Conservation (phyloP, 2,888 invertebrate species). For the Baccha elongata region DNA sequence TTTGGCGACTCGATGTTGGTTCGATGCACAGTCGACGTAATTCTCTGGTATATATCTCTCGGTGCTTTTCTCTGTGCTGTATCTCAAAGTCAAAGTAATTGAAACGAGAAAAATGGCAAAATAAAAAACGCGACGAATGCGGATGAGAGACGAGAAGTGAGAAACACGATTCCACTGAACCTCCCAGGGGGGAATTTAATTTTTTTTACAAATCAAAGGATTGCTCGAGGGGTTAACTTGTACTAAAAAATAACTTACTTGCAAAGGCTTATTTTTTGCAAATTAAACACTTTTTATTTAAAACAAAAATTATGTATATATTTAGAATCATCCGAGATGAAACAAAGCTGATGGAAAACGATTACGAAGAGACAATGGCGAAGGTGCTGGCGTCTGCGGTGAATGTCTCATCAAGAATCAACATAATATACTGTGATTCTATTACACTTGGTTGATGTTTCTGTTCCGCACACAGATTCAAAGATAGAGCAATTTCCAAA, state of each 20-base stretch:
- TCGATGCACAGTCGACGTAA: constrained; percentile 27
- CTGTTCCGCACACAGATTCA: not conserved
- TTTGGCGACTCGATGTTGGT: constrained; percentile 4
- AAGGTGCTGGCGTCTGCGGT: constrained; percentile 12
- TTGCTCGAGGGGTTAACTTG: constrained; percentile 21
- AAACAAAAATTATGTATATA: constrained; percentile 27
- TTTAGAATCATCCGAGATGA: constrained; percentile 63
- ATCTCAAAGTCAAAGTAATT: constrained; percentile 74
- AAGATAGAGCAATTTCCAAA: constrained; percentile 1
- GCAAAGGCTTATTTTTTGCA: not conserved
- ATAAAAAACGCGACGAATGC: constrained; percentile 39
- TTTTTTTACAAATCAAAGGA: constrained; percentile 31
- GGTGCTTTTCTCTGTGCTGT: constrained; percentile 39
- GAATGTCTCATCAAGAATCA: constrained; percentile 65
- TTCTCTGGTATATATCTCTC: constrained; percentile 44
- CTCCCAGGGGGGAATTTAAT: constrained; percentile 28
- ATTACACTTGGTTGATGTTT: not conserved
- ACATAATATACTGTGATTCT: constrained; percentile 57
- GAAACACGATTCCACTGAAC: constrained; percentile 26
- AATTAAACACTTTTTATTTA: constrained; percentile 20
- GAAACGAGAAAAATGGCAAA: constrained; percentile 62
- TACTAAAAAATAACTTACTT: constrained; percentile 4
- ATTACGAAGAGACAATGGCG: constrained; percentile 35
- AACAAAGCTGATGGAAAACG: constrained; percentile 40
- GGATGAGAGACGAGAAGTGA: constrained; percentile 47